Base-by-base conservation (phyloP, 2,797 vertebrate genomes). In the Anguilla marmorata region DNA sequence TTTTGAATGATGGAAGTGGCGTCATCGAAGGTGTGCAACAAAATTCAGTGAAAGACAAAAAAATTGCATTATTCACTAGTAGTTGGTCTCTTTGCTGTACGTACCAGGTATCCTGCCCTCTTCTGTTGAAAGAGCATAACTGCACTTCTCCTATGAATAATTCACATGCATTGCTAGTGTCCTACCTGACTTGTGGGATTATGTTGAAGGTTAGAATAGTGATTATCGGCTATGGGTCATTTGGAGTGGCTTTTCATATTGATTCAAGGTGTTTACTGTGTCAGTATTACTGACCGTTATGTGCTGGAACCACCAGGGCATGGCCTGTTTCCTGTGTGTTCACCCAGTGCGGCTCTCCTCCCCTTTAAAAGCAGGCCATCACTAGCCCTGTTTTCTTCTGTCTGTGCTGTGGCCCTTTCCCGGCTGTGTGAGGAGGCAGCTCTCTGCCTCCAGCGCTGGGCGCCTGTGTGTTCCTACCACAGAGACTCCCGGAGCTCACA, bases 91-190 rank as follows among this genome's bases (percentile, higher is more conserved):
- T 86, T 72, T 33, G 16, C 37, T 37, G 48, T 58, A 87, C 54
- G 2, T 52, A 14, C 86, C 86, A 85, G 69, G 37, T 58, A 69
- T 52, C 80, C 82, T 88, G 85, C 87, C 86, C 89, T 89, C 90
- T 89, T 56, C 89, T 90, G 90, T 88, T 60, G 45, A 89, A 69
- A 80, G 9, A 8, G 11, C 27, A 82, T 33, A 79, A 79, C 80
- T 88, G 87, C 79, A 84, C 24, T 52, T 85, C 30, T 72, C 41
- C 76, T n/a, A 69, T 86, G 24, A 86, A 52, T 74, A 24, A 56
- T 37, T 30, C 37, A 37, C 11, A 1, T 50, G 30, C 9, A 7
- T 19, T 52, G 11, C 48, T 33, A 56, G 82, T 56, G 52, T 74
- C 45, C 0, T 37, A 48, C n/a, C 45, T 74, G 85, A 86, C 66